Conservation (phyloP, 2,888 invertebrate species). For the Drosophila multiciliata region DNA sequence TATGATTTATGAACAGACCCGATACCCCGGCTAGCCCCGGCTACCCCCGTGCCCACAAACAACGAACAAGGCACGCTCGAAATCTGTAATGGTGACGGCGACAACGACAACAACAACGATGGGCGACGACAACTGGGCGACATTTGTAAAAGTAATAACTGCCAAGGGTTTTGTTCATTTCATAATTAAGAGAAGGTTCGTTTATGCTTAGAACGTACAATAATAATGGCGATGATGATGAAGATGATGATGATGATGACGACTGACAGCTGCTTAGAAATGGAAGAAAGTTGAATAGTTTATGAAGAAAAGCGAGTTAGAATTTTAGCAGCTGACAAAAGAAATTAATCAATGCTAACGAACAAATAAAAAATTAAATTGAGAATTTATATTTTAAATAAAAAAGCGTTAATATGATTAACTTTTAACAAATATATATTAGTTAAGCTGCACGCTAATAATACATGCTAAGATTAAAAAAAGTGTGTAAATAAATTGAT, state of each 20-base stretch:
- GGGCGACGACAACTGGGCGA: slow-evolving; percentile 51
- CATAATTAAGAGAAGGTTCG: slow-evolving; percentile 72
- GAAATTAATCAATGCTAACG: neutral
- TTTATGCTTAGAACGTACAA: slow-evolving; percentile 6
- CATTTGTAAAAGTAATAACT: slow-evolving; percentile 66
- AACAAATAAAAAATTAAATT: neutral
- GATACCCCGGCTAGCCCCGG: slow-evolving; percentile 1
- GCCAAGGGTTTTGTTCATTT: slow-evolving; percentile 56
- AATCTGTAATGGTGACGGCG: slow-evolving; percentile 72
- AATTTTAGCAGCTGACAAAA: slow-evolving; percentile 8
- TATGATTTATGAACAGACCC: slow-evolving; percentile 78
- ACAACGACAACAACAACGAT: slow-evolving; percentile 33
- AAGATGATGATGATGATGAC: slow-evolving; percentile 16
- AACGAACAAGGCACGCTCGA: slow-evolving; percentile 47
- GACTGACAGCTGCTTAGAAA: slow-evolving; percentile 41
- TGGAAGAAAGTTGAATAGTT: slow-evolving; percentile 40
- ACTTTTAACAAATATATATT: neutral
- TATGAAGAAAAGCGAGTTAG: neutral
- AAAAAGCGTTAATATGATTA: neutral
- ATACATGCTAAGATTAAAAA: neutral
- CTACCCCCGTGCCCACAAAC: neutral
- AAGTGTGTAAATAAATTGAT: neutral
- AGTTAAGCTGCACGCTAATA: neutral
- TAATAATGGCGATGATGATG: slow-evolving; percentile 12
- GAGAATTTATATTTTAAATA: neutral